Evolutionary conservation across 2,797 vertebrate genomes (phyloP).

Genomic region (Takifugu ocellatus): DNA sequence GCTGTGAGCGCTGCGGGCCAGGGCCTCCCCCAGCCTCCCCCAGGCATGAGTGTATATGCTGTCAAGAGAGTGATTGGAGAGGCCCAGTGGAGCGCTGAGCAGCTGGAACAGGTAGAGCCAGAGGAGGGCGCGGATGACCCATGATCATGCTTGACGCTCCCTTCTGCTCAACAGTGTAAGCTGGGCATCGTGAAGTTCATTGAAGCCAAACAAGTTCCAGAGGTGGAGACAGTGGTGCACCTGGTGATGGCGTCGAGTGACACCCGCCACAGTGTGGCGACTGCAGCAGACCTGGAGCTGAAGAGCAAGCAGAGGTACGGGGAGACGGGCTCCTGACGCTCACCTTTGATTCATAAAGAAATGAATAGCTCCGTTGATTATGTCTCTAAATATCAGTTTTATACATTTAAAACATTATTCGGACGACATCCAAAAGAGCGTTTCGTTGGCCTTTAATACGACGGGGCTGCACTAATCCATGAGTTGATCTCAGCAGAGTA

Average conservation of each 20-base stretch:
- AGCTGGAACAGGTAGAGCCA: slow-evolving; percentile 88
- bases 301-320: slow-evolving; percentile 95
- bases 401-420: too few species aligned
- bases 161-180: slow-evolving; percentile 82
- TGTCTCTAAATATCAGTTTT: too few species aligned
- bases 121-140: neutral
- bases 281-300: slow-evolving; percentile 94
- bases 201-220: slow-evolving; percentile 93
- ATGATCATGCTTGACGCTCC: neutral
- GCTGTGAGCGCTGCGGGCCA: slow-evolving; percentile 61
- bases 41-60: slow-evolving; percentile 96
- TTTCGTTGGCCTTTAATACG: too few species aligned
- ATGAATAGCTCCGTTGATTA: too few species aligned
- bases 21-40: slow-evolving; percentile 92
- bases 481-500: too few species aligned
- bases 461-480: too few species aligned
- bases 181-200: slow-evolving; percentile 97
- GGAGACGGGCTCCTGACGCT: too few species aligned
- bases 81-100: slow-evolving; percentile 92
- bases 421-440: too few species aligned
- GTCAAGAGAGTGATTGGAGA: slow-evolving; percentile 96
- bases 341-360: too few species aligned
- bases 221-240: slow-evolving; percentile 93
- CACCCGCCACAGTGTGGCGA: slow-evolving; percentile 93
- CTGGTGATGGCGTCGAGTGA: slow-evolving; percentile 96